These are phyloP conservation scores for Suncus etruscus DNA, from an alignment of 2,113 vertebrate species.

Conservation along the genomic window DNA sequence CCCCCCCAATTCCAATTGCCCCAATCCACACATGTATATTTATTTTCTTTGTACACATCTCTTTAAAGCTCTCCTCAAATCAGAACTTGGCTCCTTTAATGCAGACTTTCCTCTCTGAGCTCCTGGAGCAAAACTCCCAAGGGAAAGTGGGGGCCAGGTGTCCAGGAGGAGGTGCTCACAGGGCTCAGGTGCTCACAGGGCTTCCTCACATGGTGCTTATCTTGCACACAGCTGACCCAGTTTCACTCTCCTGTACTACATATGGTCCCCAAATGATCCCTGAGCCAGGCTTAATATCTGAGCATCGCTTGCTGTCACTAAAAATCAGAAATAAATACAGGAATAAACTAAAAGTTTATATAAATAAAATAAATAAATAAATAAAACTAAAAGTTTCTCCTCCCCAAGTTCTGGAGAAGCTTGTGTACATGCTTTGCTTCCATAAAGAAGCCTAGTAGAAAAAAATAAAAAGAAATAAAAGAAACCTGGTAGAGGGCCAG, in stretches of 20 bases:
- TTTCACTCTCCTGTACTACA: too few relatives aligned
- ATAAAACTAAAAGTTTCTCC: background rate
- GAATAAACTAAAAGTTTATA: too few relatives aligned
- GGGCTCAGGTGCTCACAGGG: background rate
- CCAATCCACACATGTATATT: background rate
- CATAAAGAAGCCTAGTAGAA: background rate
- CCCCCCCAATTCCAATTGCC: too few relatives aligned
- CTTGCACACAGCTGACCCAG: too few relatives aligned
- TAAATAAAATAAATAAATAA: too few relatives aligned
- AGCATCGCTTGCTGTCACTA: too few relatives aligned
- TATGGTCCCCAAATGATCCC: too few relatives aligned
- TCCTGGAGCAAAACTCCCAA: background rate
- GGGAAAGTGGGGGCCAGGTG: background rate
- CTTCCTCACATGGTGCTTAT: background rate
- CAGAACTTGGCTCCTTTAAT: background rate
- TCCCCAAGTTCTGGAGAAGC: background rate
- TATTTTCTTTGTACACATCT: background rate
- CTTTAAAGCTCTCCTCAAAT: background rate
- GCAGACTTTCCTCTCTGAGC: background rate
- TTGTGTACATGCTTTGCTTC: background rate
- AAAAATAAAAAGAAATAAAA: too few relatives aligned
- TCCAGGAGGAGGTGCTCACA: background rate
- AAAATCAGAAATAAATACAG: too few relatives aligned
- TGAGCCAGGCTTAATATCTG: too few relatives aligned
- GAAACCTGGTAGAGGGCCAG: too few relatives aligned